phyloP scores from a whole-genome alignment of 2,113 vertebrate genomes.

The Mastomys coucha region DNA sequence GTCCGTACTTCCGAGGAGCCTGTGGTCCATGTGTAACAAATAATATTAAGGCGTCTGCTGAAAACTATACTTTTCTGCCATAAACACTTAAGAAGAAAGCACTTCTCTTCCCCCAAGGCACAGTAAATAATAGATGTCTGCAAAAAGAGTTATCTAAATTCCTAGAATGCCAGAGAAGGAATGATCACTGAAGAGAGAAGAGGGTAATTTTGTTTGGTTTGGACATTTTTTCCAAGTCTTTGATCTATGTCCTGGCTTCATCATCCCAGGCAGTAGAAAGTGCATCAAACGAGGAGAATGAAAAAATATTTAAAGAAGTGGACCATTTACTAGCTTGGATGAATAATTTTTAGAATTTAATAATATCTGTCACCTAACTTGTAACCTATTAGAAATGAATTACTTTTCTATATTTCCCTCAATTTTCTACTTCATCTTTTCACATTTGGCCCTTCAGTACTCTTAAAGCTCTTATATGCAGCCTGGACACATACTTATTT shows the following conservation, averaged over 20 bases:
- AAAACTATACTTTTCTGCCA: conserved; percentile 55
- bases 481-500: neutral
- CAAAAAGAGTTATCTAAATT: conserved; percentile 60
- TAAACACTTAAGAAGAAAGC: conserved; percentile 49
- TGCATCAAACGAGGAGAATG: neutral
- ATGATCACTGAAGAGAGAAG: conserved; percentile 32
- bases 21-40: neutral
- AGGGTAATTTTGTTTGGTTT: conserved; percentile 54
- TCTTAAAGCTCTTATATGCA: neutral
- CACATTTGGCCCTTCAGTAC: neutral
- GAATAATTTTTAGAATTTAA: conserved; percentile 25
- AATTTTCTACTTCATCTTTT: neutral
- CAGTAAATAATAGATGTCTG: conserved; percentile 47
- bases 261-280: neutral
- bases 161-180: conserved; percentile 33
- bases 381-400: neutral
- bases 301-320: conserved; percentile 37
- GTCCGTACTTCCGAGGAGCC: neutral
- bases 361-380: neutral
- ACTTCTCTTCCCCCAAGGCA: conserved; percentile 28
- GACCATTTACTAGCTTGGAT: neutral
- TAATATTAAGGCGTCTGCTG: conserved; percentile 8
- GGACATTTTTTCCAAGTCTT: neutral
- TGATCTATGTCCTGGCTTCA: neutral
- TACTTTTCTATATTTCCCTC: neutral